Conservation (phyloP, 1,140 invertebrate genomes). For the Diachasma alloeum region DNA sequence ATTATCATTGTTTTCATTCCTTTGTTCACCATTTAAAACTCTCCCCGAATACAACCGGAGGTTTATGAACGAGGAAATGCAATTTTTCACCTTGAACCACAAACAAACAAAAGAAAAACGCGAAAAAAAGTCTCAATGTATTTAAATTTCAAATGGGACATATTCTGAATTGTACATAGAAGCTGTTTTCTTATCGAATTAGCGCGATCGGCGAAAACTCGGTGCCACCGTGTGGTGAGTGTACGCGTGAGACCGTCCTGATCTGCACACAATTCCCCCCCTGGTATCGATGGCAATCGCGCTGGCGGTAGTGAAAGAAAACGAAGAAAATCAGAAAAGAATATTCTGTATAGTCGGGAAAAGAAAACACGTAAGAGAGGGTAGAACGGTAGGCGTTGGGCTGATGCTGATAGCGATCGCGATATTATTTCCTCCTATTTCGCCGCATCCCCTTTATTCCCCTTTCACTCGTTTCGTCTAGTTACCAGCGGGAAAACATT, state of each 20-base stretch:
- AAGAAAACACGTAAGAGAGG: background rate
- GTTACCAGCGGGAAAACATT: no score
- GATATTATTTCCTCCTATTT: background rate
- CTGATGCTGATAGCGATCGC: background rate
- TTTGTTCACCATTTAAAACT: background rate
- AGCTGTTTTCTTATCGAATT: conserved; percentile 23
- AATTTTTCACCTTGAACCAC: background rate
- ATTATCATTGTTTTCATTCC: background rate
- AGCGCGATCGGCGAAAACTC: conserved; percentile 20
- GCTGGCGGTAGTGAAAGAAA: background rate
- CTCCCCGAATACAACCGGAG: background rate
- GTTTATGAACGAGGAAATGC: background rate
- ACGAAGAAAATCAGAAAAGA: background rate
- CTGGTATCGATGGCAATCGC: conserved; percentile 13
- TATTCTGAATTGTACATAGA: conserved; percentile 6
- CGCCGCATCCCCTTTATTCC: no score
- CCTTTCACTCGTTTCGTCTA: no score
- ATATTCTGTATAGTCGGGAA: no score
- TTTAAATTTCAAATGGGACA: conserved; percentile 2
- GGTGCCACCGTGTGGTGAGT: background rate
- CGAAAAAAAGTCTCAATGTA: background rate
- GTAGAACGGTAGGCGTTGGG: background rate
- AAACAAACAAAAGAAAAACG: background rate
- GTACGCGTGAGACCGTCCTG: conserved; percentile 25
- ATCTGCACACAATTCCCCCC: conserved; percentile 28